Evolutionary conservation across 2,797 vertebrate species (phyloP).

Genomic region (Poeciliopsis presidionis): DNA sequence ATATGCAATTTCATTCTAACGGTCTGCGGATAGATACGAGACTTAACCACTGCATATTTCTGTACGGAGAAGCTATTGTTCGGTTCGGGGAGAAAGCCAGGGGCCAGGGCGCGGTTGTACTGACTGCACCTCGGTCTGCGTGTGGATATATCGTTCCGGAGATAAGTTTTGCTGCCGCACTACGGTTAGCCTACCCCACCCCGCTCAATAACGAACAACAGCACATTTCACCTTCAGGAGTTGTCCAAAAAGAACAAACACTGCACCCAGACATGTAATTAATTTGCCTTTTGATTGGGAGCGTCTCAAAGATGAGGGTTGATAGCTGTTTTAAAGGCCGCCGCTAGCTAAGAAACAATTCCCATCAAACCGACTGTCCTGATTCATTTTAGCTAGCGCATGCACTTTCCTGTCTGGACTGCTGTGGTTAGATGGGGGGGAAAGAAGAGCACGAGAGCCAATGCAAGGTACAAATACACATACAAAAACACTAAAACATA

Average conservation of each 20-base stretch:
- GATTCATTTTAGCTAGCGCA: constrained; percentile 73
- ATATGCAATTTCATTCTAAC: not conserved
- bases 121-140: constrained; percentile 58
- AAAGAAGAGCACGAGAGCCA: not conserved
- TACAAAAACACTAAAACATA: not conserved
- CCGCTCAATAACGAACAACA: constrained; percentile 41
- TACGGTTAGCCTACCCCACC: constrained; percentile 68
- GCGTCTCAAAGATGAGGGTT: constrained; percentile 12
- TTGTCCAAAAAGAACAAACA: constrained; percentile 2
- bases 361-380: constrained; percentile 38
- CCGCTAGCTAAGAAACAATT: constrained; percentile 49
- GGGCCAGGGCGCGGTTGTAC: constrained; percentile 72
- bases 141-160: constrained; percentile 47
- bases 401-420: constrained; percentile 64
- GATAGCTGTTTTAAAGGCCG: constrained; percentile 29
- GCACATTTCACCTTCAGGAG: constrained; percentile 27
- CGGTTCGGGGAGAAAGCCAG: constrained; percentile 32
- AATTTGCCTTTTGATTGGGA: not conserved
- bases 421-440: constrained; percentile 29
- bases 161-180: constrained; percentile 74
- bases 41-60: not conserved
- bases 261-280: not conserved
- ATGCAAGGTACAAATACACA: not conserved
- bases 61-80: constrained; percentile 14
- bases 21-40: not conserved